phyloP scores from a whole-genome alignment of 2,888 invertebrate species.

The Leucophenga montana region DNA sequence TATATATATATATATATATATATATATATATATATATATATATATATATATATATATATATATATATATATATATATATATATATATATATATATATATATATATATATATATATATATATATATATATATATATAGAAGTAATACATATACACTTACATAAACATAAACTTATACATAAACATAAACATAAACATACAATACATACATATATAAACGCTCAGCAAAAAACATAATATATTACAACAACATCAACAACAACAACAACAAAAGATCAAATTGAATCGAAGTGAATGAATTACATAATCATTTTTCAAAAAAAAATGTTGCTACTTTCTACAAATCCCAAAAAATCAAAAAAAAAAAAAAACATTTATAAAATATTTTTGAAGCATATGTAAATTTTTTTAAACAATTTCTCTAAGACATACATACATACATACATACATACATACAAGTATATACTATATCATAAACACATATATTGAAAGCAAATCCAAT shows the following conservation, averaged over 20 bases:
- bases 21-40: conserved; percentile 35
- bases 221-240: conserved; percentile 7
- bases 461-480: conserved; percentile 29
- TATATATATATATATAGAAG: no score
- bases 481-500: conserved; percentile 37
- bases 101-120: no score
- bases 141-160: conserved; percentile 33
- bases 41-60: conserved; percentile 35
- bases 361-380: conserved; percentile 39
- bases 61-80: conserved; percentile 52
- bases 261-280: background rate
- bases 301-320: conserved; percentile 27
- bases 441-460: conserved; percentile 38
- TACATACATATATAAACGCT: background rate
- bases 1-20: background rate
- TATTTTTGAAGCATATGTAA: conserved; percentile 57
- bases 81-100: background rate
- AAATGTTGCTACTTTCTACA: conserved; percentile 23
- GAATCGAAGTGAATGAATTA: background rate
- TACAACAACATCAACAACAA: conserved; percentile 9
- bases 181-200: conserved; percentile 34
- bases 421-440: conserved; percentile 16
- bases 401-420: conserved; percentile 52
- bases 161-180: conserved; percentile 46
- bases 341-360: conserved; percentile 49